These are phyloP conservation scores for Coelopa frigida DNA, from an alignment of 1,140 invertebrate genomes.

Conservation along the genomic window DNA sequence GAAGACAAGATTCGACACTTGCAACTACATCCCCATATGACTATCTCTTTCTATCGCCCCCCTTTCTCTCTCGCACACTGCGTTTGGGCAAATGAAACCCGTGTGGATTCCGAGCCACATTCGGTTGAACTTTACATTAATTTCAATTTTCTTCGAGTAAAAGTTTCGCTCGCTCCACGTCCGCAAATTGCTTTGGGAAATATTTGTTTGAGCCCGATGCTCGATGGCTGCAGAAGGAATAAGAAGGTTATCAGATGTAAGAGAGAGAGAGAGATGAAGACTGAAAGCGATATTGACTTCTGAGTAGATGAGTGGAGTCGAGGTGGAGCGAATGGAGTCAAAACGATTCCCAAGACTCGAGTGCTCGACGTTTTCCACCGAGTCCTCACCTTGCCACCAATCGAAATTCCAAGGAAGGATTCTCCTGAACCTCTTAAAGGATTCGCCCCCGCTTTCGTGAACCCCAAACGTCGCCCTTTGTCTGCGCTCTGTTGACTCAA, in stretches of 20 bases:
- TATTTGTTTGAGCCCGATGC: not conserved
- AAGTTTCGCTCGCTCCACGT: conserved; percentile 36
- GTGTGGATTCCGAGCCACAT: conserved; percentile 44
- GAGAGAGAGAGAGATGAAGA: conserved; percentile 6
- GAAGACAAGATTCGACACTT: too few relatives aligned
- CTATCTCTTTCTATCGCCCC: too few relatives aligned
- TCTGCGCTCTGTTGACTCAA: conserved; percentile 10
- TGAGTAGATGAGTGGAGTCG: not conserved
- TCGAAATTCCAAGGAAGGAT: too few relatives aligned
- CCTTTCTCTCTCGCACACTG: conserved; percentile 6
- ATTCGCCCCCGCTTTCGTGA: not conserved
- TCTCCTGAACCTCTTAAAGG: too few relatives aligned
- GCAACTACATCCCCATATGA: too few relatives aligned
- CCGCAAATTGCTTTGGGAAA: conserved; percentile 37
- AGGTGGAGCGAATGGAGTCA: not conserved
- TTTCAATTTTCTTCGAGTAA: conserved; percentile 43
- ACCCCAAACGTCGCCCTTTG: too few relatives aligned
- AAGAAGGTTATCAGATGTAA: too few relatives aligned
- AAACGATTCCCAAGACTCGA: too few relatives aligned
- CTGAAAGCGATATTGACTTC: conserved; percentile 1
- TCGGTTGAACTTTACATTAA: conserved; percentile 43
- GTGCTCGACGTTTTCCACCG: too few relatives aligned
- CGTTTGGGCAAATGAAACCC: conserved; percentile 43
- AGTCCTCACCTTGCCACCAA: too few relatives aligned
- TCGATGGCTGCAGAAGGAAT: conserved; percentile 5